Evolutionary conservation across 2,888 invertebrate species (phyloP).

Genomic region (Chrysolina americana): DNA sequence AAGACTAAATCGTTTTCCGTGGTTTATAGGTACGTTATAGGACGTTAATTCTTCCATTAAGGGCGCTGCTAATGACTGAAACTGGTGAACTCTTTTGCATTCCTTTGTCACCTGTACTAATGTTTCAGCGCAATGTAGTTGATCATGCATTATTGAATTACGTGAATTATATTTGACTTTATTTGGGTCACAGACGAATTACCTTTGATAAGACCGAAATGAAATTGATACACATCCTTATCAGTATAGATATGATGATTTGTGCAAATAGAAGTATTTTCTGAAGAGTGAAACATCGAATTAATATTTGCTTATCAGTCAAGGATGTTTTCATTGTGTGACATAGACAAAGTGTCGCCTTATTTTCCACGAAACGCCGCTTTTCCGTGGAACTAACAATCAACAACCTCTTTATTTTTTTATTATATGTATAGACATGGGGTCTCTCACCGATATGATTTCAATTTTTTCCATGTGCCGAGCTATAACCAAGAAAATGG

Average conservation of each 20-base stretch:
- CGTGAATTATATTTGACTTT: slow-evolving; percentile 17
- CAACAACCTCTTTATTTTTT: background rate
- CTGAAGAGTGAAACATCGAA: slow-evolving; percentile 20
- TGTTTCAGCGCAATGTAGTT: background rate
- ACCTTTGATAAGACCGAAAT: slow-evolving; percentile 28
- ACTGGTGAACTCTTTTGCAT: too few relatives aligned
- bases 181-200: slow-evolving; percentile 27
- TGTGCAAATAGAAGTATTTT: slow-evolving; percentile 27
- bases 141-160: background rate
- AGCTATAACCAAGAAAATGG: too few relatives aligned
- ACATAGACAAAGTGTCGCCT: slow-evolving; percentile 35
- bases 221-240: slow-evolving; percentile 25
- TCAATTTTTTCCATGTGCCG: too few relatives aligned
- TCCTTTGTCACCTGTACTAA: too few relatives aligned
- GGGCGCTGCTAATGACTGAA: too few relatives aligned
- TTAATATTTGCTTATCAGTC: slow-evolving; percentile 31
- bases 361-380: slow-evolving; percentile 17
- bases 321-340: slow-evolving; percentile 24
- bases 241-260: slow-evolving; percentile 11
- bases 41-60: too few relatives aligned
- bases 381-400: slow-evolving; percentile 7
- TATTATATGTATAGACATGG: background rate
- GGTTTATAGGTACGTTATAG: too few relatives aligned
- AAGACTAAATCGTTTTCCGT: too few relatives aligned
- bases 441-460: background rate